Conservation (phyloP, 2,797 vertebrate species). For the Sus cebifrons region DNA sequence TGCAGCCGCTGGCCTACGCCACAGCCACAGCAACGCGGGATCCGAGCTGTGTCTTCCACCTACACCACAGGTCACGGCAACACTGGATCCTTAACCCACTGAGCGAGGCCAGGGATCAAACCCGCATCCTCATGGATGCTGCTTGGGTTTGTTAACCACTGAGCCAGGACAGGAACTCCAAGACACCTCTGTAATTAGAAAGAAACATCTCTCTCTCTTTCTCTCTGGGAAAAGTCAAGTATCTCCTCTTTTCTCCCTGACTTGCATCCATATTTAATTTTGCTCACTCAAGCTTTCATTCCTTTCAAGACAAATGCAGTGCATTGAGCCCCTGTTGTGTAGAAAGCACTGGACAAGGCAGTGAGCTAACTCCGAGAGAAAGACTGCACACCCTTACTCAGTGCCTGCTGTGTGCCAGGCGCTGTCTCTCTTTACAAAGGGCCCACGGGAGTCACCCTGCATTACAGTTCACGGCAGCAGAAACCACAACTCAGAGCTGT, state of each 20-base stretch:
- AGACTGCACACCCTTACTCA: background rate
- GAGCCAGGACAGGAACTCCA: too few species aligned
- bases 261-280: constrained; percentile 36
- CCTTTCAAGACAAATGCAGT: constrained; percentile 16
- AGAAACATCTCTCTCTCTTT: background rate
- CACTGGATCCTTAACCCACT: too few species aligned
- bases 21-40: too few species aligned
- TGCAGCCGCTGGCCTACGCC: too few species aligned
- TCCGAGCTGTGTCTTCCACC: too few species aligned
- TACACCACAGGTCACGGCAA: too few species aligned
- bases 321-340: background rate
- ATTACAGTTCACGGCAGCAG: background rate
- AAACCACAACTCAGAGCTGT: background rate
- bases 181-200: constrained; percentile 11
- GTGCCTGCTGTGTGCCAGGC: background rate
- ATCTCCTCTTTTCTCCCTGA: background rate
- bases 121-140: too few species aligned
- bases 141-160: too few species aligned
- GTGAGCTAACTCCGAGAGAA: background rate
- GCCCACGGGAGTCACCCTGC: background rate
- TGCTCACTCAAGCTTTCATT: constrained; percentile 47
- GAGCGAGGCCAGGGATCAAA: too few species aligned
- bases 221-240: background rate
- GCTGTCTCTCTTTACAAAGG: background rate
- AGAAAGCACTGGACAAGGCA: background rate